Evolutionary conservation across 2,113 vertebrate genomes (phyloP).

Genomic region (Pogona vitticeps): DNA sequence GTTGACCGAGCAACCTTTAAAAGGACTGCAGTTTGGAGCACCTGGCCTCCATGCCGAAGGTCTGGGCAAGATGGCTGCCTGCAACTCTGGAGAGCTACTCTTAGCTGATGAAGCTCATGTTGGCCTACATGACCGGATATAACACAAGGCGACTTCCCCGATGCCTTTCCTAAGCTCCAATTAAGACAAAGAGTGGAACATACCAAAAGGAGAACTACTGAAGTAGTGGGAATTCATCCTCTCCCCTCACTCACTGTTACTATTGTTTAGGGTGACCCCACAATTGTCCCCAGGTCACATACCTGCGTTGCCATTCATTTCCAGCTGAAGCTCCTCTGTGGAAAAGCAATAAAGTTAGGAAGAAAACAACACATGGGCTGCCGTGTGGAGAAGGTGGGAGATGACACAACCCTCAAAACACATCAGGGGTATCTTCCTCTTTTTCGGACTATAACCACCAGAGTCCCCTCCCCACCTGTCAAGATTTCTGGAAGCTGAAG

Average conservation of each 20-base stretch:
- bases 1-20: no score
- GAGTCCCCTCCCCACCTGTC: background rate
- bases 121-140: no score
- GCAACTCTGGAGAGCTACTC: background rate
- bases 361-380: background rate
- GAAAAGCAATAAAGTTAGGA: background rate
- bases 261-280: background rate
- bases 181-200: background rate
- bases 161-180: background rate
- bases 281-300: background rate
- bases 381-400: background rate
- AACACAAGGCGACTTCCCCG: no score
- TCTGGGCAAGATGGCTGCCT: no score
- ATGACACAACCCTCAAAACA: background rate
- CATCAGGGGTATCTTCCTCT: no score
- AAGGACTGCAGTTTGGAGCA: background rate
- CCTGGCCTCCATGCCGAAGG: background rate
- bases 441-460: background rate
- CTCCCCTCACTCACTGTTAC: background rate
- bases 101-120: no score
- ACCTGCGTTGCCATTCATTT: background rate
- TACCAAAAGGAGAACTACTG: background rate
- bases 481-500: background rate
- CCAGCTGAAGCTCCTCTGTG: background rate
- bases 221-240: background rate